Evolutionary conservation across 2,888 invertebrate species (phyloP).

Genomic region (Xiphydria camelus): DNA sequence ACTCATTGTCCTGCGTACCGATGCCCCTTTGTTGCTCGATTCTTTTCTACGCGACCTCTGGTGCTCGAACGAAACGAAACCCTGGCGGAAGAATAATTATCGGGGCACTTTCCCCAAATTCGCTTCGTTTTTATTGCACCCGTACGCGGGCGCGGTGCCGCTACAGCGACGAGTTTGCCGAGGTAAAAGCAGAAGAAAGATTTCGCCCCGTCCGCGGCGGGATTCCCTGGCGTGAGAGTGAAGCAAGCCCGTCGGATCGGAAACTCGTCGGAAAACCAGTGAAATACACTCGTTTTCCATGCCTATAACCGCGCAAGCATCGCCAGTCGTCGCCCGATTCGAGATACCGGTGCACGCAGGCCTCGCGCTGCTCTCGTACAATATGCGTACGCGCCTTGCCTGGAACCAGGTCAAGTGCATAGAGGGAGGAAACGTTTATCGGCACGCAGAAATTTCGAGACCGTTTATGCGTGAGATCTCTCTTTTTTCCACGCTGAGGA

Average conservation of each 20-base stretch:
- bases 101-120: constrained; percentile 22
- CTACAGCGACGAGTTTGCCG: too few relatives aligned
- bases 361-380: not conserved
- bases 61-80: too few relatives aligned
- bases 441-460: constrained; percentile 24
- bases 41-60: too few relatives aligned
- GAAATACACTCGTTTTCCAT: constrained; percentile 32
- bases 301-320: not conserved
- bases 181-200: too few relatives aligned
- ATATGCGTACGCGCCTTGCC: not conserved
- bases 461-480: constrained; percentile 15
- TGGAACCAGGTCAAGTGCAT: constrained; percentile 42
- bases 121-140: too few relatives aligned
- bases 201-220: too few relatives aligned
- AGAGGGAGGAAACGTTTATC: constrained; percentile 11
- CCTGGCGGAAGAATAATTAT: too few relatives aligned
- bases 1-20: too few relatives aligned
- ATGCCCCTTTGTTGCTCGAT: too few relatives aligned
- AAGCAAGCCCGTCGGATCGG: constrained; percentile 26
- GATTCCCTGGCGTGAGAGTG: constrained; percentile 28
- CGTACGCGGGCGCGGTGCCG: too few relatives aligned
- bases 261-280: constrained; percentile 39
- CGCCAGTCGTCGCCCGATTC: not conserved
- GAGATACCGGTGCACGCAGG: not conserved
- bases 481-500: not conserved